Conservation (phyloP, 1,140 invertebrate species). For the Apis dorsata region DNA sequence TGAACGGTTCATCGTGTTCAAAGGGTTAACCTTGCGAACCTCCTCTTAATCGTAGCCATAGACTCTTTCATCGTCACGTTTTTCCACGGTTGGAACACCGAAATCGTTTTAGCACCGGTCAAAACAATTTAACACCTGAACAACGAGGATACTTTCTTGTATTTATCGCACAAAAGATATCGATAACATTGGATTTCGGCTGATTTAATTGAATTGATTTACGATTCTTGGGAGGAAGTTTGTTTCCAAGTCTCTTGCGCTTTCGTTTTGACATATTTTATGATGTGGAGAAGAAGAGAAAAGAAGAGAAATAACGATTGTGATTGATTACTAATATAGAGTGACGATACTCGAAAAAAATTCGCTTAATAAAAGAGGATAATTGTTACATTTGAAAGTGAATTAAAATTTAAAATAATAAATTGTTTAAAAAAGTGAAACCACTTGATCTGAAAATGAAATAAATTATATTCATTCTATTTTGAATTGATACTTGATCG, state of each 20-base stretch:
- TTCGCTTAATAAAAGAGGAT: too few species aligned
- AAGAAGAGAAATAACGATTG: too few species aligned
- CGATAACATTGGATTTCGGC: too few species aligned
- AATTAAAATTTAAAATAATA: not conserved
- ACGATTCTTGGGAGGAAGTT: too few species aligned
- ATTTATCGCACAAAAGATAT: not conserved
- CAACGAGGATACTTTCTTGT: not conserved
- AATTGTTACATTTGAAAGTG: too few species aligned
- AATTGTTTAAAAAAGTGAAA: too few species aligned
- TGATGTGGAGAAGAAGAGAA: too few species aligned
- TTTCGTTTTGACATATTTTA: too few species aligned
- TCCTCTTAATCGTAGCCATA: not conserved
- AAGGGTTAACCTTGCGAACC: not conserved
- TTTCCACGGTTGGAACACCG: slow-evolving; percentile 26
- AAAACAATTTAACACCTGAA: slow-evolving; percentile 19
- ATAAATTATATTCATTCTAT: not conserved
- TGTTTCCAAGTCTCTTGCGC: too few species aligned
- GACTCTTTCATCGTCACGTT: slow-evolving; percentile 14
- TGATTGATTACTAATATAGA: too few species aligned
- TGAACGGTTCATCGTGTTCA: not conserved
- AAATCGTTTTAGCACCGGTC: slow-evolving; percentile 36
- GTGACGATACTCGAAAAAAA: too few species aligned
- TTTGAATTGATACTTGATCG: not conserved
- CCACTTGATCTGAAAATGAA: not conserved
- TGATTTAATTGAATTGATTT: too few species aligned